Evolutionary conservation across 2,797 vertebrate genomes (phyloP).

Genomic region (Thripadectes ignobilis): DNA sequence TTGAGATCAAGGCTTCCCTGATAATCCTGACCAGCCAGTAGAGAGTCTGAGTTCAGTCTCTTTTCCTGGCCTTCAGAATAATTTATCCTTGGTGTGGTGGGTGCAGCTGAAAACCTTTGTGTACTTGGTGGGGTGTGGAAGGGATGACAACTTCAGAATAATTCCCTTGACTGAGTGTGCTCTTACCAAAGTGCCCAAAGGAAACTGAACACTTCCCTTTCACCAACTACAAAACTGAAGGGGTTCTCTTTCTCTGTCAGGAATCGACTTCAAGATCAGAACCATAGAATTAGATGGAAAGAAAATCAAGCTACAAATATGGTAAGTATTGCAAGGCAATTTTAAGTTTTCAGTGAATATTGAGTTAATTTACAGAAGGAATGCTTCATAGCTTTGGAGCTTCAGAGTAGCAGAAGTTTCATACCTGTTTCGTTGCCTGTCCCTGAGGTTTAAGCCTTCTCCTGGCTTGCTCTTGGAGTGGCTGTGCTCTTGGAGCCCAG

Average conservation of each 20-base stretch:
- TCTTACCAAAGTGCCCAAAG: not conserved
- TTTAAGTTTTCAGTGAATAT: not conserved
- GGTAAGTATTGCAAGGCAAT: constrained; percentile 79
- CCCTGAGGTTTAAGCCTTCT: not conserved
- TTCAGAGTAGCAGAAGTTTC: not conserved
- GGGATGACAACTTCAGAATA: constrained; percentile 31
- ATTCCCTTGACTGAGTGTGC: constrained; percentile 20
- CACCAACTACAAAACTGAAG: constrained; percentile 40
- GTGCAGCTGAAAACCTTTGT: not conserved
- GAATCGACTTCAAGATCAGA: constrained; percentile 99
- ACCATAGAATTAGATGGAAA: constrained; percentile 98
- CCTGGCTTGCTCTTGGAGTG: not conserved
- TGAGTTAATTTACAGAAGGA: not conserved
- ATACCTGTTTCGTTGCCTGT: not conserved
- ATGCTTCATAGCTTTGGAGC: not conserved
- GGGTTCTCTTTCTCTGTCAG: constrained; percentile 77
- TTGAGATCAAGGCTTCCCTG: not conserved
- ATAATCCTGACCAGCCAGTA: not conserved
- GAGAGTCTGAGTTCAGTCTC: not conserved
- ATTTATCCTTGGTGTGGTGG: not conserved
- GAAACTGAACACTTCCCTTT: not conserved
- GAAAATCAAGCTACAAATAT: constrained; percentile 98
- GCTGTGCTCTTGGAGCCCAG: not conserved
- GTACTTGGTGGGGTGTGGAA: constrained; percentile 26
- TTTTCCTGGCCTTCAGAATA: not conserved